A percentile compares a stretch with the other conserved stretches of the same genome.
These are phyloP conservation scores for Tautogolabrus adspersus DNA, from an alignment of 2,113 vertebrate species.

Conservation along the genomic window DNA sequence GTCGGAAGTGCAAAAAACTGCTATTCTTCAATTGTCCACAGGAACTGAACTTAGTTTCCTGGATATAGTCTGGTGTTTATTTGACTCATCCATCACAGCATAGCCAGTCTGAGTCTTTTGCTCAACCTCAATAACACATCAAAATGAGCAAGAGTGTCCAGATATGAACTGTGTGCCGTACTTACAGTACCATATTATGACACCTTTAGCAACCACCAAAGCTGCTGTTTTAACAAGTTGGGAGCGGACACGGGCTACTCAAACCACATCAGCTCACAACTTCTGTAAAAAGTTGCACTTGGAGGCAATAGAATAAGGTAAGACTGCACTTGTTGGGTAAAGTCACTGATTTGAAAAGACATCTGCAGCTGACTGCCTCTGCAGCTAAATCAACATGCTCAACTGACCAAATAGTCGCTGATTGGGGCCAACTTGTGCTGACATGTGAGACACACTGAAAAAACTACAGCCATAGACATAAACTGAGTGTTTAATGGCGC, in stretches of 20 bases:
- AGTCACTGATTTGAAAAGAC: not conserved
- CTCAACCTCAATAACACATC: no score
- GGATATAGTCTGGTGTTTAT: no score
- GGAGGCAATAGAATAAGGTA: not conserved
- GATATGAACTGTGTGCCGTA: no score
- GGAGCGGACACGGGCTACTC: not conserved
- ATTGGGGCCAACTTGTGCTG: not conserved
- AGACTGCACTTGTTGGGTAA: not conserved
- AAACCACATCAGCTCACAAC: not conserved
- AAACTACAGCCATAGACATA: not conserved
- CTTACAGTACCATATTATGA: no score
- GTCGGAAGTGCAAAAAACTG: no score
- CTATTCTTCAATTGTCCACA: no score
- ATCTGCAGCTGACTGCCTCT: not conserved
- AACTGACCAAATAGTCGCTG: not conserved
- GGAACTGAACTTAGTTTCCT: no score
- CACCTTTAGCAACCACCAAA: no score
- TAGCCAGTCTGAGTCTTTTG: no score
- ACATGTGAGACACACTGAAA: not conserved
- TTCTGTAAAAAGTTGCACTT: not conserved
- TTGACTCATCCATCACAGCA: no score
- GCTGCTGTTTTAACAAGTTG: not conserved
- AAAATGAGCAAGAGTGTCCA: no score
- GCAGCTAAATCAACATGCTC: conserved; percentile 20
- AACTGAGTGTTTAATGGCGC: not conserved